Evolutionary conservation across 2,113 vertebrate species (phyloP).

Genomic region (Phalacrocorax aristotelis): DNA sequence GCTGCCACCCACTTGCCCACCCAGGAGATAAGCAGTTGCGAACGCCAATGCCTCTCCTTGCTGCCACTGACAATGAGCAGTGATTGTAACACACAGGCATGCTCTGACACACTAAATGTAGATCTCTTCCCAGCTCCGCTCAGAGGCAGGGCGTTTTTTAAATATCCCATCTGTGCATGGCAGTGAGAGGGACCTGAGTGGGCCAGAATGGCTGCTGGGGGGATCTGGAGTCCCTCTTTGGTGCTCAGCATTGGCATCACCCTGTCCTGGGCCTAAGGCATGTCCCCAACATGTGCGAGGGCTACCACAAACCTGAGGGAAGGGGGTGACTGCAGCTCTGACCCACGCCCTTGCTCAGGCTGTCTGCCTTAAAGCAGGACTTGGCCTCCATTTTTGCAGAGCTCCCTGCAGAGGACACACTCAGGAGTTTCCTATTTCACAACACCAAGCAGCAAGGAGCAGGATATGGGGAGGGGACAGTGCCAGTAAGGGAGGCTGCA

Average conservation of each 20-base stretch:
- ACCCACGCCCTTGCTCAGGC: background rate
- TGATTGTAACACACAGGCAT: fast-evolving
- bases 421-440: background rate
- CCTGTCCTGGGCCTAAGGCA: background rate
- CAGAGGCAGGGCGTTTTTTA: background rate
- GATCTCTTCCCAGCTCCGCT: background rate
- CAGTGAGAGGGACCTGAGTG: background rate
- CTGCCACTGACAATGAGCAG: background rate
- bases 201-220: background rate
- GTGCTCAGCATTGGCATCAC: fast-evolving
- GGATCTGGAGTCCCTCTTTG: background rate
- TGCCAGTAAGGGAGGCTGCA: background rate
- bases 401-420: background rate
- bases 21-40: background rate
- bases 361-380: background rate
- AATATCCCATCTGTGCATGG: background rate
- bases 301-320: background rate
- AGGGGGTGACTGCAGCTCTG: background rate
- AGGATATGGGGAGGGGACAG: background rate
- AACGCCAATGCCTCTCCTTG: fast-evolving
- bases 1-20: background rate
- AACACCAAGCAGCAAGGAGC: background rate
- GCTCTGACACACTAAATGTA: background rate
- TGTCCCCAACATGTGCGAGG: fast-evolving
- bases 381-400: background rate